A percentile compares a stretch with the other conserved stretches of the same genome.
These are phyloP conservation scores for Gallinago nigripennis DNA, from an alignment of 2,797 vertebrate genomes.

Conservation along the genomic window DNA sequence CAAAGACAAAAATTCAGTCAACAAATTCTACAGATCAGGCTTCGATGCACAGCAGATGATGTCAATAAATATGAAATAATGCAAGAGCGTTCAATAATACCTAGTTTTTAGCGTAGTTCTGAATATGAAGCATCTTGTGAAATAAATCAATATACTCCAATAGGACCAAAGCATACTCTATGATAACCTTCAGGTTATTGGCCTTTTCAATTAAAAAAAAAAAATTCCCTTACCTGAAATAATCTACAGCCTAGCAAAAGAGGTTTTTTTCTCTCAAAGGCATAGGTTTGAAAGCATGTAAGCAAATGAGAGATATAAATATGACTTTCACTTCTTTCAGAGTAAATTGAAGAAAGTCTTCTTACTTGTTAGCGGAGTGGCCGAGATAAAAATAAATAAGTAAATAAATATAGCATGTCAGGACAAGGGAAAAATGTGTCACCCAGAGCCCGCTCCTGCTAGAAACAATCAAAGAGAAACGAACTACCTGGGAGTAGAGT, in stretches of 20 bases:
- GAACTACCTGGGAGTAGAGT: background rate
- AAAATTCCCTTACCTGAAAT: background rate
- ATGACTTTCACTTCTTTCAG: background rate
- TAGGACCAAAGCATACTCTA: background rate
- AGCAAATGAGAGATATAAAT: background rate
- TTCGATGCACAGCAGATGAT: background rate
- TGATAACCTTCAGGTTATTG: background rate
- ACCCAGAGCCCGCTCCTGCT: background rate
- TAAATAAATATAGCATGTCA: background rate
- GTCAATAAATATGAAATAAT: conserved; percentile 15
- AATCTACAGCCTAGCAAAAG: background rate
- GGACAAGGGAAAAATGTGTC: background rate
- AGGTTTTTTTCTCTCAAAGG: background rate
- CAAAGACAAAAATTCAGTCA: background rate
- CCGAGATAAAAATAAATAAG: background rate
- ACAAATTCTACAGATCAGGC: background rate
- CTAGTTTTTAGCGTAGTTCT: background rate
- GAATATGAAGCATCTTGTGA: background rate
- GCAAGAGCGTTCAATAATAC: background rate
- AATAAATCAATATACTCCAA: background rate
- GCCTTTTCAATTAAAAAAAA: background rate
- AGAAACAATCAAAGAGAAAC: background rate
- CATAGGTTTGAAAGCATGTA: background rate
- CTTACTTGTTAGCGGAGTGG: background rate
- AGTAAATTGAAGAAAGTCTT: background rate